These are phyloP conservation scores for Pteria penguin DNA, from an alignment of 2,888 invertebrate genomes.

Conservation along the genomic window DNA sequence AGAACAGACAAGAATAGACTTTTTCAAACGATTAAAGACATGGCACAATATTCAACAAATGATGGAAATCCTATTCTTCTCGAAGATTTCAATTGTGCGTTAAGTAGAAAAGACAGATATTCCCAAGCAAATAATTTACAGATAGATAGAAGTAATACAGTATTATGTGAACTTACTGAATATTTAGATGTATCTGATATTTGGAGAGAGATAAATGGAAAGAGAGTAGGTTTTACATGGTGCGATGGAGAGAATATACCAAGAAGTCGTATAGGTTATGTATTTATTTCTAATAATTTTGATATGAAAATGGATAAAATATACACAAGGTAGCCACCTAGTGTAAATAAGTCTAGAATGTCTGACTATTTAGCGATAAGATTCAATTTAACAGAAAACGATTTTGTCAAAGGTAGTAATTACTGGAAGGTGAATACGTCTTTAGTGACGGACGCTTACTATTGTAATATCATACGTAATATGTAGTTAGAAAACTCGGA, in stretches of 20 bases:
- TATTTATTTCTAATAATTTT: too few species aligned
- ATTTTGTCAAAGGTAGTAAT: too few species aligned
- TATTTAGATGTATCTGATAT: constrained; percentile 3
- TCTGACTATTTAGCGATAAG: not conserved
- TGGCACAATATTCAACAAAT: not conserved
- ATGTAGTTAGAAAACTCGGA: not conserved
- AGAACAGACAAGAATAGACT: too few species aligned
- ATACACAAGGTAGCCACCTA: not conserved
- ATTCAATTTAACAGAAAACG: too few species aligned
- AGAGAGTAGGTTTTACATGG: not conserved
- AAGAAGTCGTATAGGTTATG: too few species aligned
- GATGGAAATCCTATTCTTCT: not conserved
- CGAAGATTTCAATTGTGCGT: not conserved
- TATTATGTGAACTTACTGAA: not conserved
- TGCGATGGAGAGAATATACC: too few species aligned
- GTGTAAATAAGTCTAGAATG: not conserved
- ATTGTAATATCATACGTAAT: not conserved
- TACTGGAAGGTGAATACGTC: too few species aligned
- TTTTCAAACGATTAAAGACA: not conserved
- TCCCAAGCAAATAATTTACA: not conserved
- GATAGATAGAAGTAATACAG: not conserved
- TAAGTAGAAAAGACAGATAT: not conserved
- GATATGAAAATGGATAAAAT: not conserved
- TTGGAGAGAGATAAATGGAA: not conserved
- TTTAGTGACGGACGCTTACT: too few species aligned